These are phyloP conservation scores for Mesorhabditis spiculigera DNA, from an alignment of 2,888 invertebrate genomes.

Conservation along the genomic window DNA sequence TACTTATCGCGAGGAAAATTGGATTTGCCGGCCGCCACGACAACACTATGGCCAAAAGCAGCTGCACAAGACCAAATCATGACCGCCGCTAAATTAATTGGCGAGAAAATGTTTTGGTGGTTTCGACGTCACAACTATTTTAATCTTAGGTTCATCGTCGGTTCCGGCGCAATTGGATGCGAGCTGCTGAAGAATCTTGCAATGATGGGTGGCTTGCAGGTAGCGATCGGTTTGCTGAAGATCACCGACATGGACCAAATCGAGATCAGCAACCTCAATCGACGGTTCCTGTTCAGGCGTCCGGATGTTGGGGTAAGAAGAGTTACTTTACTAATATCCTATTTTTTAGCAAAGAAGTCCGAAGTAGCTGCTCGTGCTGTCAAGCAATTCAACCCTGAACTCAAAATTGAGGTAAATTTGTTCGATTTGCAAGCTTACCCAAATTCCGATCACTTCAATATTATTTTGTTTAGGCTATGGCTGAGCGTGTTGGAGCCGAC, in stretches of 20 bases:
- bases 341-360: conserved; percentile 73
- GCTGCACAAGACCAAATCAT: too few relatives aligned
- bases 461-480: conserved; percentile 50
- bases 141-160: conserved; percentile 12
- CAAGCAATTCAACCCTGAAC: conserved; percentile 62
- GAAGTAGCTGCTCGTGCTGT: conserved; percentile 81
- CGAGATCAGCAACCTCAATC: conserved; percentile 94
- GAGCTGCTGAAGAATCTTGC: conserved; percentile 96
- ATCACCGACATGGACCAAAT: conserved; percentile 99
- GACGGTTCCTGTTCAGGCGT: conserved; percentile 94
- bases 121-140: not conserved
- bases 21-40: too few relatives aligned
- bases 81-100: too few relatives aligned
- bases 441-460: not conserved
- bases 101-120: not conserved
- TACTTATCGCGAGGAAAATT: too few relatives aligned
- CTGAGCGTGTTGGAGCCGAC: conserved; percentile 81
- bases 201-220: conserved; percentile 82
- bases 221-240: conserved; percentile 68
- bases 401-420: conserved; percentile 35
- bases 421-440: not conserved
- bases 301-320: conserved; percentile 72
- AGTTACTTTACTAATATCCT: not conserved
- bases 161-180: conserved; percentile 71
- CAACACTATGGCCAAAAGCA: too few relatives aligned